Conservation (phyloP, 2,113 vertebrate genomes). For the Toxotes chatareus region DNA sequence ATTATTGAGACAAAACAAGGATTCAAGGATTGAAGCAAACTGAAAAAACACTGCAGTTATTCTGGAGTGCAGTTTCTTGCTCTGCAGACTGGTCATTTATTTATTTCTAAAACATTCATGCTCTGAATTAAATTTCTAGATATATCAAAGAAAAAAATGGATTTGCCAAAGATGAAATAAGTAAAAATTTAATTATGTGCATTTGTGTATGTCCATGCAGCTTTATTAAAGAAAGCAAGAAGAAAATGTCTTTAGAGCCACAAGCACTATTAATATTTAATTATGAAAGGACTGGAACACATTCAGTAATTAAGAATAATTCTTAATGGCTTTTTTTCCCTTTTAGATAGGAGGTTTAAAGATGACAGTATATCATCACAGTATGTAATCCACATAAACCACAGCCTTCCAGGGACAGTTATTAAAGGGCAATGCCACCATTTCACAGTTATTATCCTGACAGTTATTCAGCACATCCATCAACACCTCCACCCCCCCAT, state of each 20-base stretch:
- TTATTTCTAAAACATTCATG: no score
- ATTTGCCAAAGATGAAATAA: not conserved
- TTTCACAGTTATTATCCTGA: constrained; percentile 50
- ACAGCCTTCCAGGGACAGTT: constrained; percentile 18
- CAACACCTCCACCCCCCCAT: constrained; percentile 20
- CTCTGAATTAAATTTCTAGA: no score
- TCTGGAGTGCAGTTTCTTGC: no score
- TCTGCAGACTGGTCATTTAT: no score
- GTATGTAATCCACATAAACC: constrained; percentile 2
- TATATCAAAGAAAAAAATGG: no score
- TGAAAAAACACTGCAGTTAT: not conserved
- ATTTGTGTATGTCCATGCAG: not conserved
- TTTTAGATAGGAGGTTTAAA: not conserved
- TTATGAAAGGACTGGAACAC: not conserved
- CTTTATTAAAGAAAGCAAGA: not conserved
- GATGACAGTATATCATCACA: not conserved
- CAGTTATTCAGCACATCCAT: constrained; percentile 43
- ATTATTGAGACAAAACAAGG: not conserved
- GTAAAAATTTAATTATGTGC: not conserved
- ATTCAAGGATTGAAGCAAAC: not conserved
- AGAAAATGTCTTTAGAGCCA: not conserved
- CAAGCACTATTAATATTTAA: no score
- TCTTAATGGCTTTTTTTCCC: not conserved
- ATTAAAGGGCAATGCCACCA: constrained; percentile 30
- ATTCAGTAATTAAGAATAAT: not conserved